These are phyloP conservation scores for Chascanopsetta lugubris DNA, from an alignment of 2,113 vertebrate species.

Conservation along the genomic window DNA sequence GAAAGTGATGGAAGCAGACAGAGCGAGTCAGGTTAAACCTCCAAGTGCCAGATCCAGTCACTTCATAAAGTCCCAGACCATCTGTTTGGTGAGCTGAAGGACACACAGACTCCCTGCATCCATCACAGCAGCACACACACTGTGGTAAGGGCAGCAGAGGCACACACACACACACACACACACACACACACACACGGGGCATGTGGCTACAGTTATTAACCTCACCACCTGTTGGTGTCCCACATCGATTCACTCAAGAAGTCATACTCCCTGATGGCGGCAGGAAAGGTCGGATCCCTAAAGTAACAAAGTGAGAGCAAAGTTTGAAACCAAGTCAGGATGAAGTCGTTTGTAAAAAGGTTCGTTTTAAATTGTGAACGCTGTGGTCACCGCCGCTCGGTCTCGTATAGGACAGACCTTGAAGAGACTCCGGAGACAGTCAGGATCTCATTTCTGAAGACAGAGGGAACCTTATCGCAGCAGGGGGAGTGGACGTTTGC, in stretches of 20 bases:
- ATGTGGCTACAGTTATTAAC: conserved; percentile 20
- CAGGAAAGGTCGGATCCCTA: not conserved
- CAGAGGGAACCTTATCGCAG: conserved; percentile 25
- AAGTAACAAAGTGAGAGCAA: not conserved
- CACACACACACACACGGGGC: not conserved
- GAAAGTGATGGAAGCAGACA: conserved; percentile 11
- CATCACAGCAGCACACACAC: conserved; percentile 24
- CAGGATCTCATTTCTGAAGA: conserved; percentile 14
- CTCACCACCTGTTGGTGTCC: conserved; percentile 26
- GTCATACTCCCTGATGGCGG: not conserved
- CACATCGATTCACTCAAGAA: not conserved
- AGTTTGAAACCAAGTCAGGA: not conserved
- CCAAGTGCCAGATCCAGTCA: conserved; percentile 18
- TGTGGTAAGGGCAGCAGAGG: not conserved
- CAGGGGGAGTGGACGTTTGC: conserved; percentile 9
- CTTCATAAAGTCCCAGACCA: conserved; percentile 34
- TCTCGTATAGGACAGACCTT: conserved; percentile 5
- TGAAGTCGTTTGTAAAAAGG: not conserved
- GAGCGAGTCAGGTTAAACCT: conserved; percentile 22
- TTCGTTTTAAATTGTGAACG: conserved; percentile 1
- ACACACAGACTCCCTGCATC: conserved; percentile 3
- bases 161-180: not conserved
- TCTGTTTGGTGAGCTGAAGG: conserved; percentile 44
- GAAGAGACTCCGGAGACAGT: conserved; percentile 5
- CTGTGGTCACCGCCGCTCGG: not conserved